Evolutionary conservation across 1,140 invertebrate genomes (phyloP).

Genomic region (Campoletis sonorensis): DNA sequence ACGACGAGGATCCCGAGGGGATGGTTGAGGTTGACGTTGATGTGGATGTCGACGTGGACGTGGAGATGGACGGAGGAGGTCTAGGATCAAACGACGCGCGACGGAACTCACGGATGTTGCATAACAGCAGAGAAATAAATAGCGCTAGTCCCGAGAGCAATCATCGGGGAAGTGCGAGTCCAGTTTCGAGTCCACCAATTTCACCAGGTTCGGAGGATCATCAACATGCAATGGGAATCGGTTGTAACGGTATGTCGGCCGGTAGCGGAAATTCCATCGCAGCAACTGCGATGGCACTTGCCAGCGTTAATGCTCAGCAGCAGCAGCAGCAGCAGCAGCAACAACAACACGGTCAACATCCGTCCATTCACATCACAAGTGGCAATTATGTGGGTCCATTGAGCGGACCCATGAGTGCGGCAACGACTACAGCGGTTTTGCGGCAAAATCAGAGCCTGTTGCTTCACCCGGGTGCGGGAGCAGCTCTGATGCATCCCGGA

Average conservation of each 20-base stretch:
- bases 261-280: neutral
- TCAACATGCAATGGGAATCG: neutral
- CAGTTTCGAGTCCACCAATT: conserved; percentile 70
- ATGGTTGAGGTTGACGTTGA: conserved; percentile 50
- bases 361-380: conserved; percentile 46
- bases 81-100: neutral
- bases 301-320: conserved; percentile 18
- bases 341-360: conserved; percentile 27
- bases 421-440: conserved; percentile 46
- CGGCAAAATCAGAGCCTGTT: conserved; percentile 69
- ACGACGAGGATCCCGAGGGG: conserved; percentile 45
- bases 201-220: conserved; percentile 72
- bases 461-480: conserved; percentile 69
- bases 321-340: conserved; percentile 14
- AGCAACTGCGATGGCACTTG: conserved; percentile 29
- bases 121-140: conserved; percentile 16
- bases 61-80: conserved; percentile 27
- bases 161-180: conserved; percentile 63
- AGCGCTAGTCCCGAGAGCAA: conserved; percentile 73
- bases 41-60: conserved; percentile 52
- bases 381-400: conserved; percentile 53
- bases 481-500: conserved; percentile 68
- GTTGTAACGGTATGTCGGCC: conserved; percentile 5
- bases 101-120: conserved; percentile 46
- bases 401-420: conserved; percentile 22